Base-by-base conservation (phyloP, 2,113 vertebrate species). In the Notiomystis cincta region DNA sequence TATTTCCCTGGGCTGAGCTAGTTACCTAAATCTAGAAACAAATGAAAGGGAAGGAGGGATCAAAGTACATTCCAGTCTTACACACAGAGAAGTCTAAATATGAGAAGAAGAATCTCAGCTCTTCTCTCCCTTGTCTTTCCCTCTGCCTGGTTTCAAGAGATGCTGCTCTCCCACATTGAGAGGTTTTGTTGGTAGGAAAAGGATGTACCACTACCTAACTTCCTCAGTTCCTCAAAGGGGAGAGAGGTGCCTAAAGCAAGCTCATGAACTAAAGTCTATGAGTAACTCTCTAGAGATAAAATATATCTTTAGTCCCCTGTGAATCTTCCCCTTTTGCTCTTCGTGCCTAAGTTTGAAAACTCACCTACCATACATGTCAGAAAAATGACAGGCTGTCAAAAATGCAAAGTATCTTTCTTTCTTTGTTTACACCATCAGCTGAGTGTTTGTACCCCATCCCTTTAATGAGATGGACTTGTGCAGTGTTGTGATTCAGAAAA, bases 151-250 rank as follows among this genome's bases (percentile, higher is more conserved):
- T 88, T 87, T 93, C 83, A 81, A 40, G 70, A 87, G 50, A 73
- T 78, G 77, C 72, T 83, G 45, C 15, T 87, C 18, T 80, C 64
- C 42, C 64, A 53, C 73, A 48, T 61, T 77, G 50, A 77, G 80
- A 91, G 76, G 13, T 51, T 94, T 93, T 76, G 21, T 85, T 92
- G 31, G 50, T 86, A 82, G 85, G 83, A 90, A 90, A 85, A 92
- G 45, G 62, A 88, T 47, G 45, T 45, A 62, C 51, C 6, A 0
- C 45, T 65, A 37, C 33, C 53, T 80, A 57, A 69, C 37, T 88
- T 54, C 17, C 45, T 71, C 48, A 57, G 13, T 58, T 91, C 70
- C 48, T 44, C 57, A 20, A 85, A 90, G 53, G 47, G 8, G 15
- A 80, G 62, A 79, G 25, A 82, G 50, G 64, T 62, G 45, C 54